Evolutionary conservation across 2,888 invertebrate genomes (phyloP).

Genomic region (Diaphora mendica): DNA sequence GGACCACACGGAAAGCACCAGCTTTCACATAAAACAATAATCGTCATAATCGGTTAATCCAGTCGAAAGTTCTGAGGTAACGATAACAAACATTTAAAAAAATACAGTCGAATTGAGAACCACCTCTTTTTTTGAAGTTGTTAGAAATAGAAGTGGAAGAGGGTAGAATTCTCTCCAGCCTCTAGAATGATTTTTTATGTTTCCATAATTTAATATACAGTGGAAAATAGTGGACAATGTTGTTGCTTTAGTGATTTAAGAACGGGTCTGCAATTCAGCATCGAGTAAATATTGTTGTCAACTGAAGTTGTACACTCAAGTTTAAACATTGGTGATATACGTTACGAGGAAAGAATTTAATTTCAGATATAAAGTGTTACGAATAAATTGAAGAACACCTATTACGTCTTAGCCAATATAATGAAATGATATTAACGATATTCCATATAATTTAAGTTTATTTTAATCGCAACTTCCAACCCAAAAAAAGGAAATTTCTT

Average conservation of each 20-base stretch:
- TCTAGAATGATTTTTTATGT: not conserved
- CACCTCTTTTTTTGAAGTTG: too few species aligned
- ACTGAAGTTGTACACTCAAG: too few species aligned
- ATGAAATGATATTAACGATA: not conserved
- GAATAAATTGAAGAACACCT: not conserved
- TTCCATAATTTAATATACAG: too few species aligned
- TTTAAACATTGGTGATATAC: not conserved
- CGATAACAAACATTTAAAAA: too few species aligned
- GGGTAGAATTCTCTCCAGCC: not conserved
- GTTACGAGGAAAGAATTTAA: not conserved
- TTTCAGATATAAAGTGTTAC: not conserved
- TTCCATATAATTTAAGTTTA: too few species aligned
- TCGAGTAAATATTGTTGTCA: not conserved
- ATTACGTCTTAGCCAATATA: not conserved
- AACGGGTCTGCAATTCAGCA: not conserved
- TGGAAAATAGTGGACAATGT: too few species aligned
- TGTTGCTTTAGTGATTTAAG: not conserved
- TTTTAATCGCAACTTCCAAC: too few species aligned
- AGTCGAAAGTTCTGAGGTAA: too few species aligned
- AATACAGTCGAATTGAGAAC: too few species aligned
- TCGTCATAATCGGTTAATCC: too few species aligned
- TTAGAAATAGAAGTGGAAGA: not conserved
- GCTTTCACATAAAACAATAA: too few species aligned
- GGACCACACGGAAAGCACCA: too few species aligned
- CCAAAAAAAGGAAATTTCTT: not conserved